Evolutionary conservation across 2,113 vertebrate species (phyloP).

Genomic region (Hepsetus odoe): DNA sequence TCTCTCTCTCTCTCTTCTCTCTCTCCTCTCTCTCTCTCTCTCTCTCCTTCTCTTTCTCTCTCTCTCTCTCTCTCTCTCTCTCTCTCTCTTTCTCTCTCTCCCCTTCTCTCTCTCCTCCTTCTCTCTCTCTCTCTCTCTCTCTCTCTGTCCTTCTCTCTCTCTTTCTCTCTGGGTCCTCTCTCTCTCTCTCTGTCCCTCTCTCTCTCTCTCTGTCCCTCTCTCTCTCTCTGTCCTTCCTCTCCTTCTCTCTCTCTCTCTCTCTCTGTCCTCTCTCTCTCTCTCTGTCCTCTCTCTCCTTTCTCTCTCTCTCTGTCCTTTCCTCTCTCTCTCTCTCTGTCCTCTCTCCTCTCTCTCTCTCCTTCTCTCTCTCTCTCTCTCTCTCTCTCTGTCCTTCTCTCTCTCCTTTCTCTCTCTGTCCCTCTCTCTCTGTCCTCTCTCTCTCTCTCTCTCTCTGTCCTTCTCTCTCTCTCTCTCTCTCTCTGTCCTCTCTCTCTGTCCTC

Average conservation of each 20-base stretch:
- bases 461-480: not conserved
- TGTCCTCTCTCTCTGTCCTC: too few relatives aligned
- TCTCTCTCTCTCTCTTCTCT: conserved; percentile 41
- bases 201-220: conserved; percentile 45
- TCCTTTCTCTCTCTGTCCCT: conserved; percentile 40
- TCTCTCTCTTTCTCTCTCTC: conserved; percentile 43
- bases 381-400: conserved; percentile 37
- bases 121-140: conserved; percentile 40
- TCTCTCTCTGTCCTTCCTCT: too few relatives aligned
- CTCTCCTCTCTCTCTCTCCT: conserved; percentile 41
- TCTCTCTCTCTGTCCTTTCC: conserved; percentile 46
- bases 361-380: conserved; percentile 38
- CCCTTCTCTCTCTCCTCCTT: too few relatives aligned
- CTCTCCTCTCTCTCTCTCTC: conserved; percentile 41
- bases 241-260: conserved; percentile 39
- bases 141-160: too few relatives aligned
- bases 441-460: not conserved
- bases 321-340: conserved; percentile 37
- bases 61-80: conserved; percentile 38
- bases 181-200: conserved; percentile 42
- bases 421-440: not conserved
- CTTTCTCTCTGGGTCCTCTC: conserved; percentile 39
- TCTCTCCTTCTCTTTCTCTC: too few relatives aligned
- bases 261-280: conserved; percentile 35
- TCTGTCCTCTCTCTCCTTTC: conserved; percentile 37